phyloP scores from a whole-genome alignment of 2,888 invertebrate species.

The Xestoiulus laeticollis region DNA sequence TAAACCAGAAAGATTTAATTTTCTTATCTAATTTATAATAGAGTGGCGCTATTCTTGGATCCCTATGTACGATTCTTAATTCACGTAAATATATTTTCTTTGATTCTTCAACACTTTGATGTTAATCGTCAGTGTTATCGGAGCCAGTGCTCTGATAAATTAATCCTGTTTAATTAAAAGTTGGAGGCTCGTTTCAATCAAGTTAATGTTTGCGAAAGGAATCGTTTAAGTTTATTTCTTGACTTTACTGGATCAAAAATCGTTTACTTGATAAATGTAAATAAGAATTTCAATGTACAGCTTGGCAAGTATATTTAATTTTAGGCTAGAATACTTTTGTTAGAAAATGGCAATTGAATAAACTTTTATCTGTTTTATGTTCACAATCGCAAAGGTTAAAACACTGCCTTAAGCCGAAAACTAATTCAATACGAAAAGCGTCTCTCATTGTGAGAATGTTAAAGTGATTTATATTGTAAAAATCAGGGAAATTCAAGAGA shows the following conservation, averaged over 20 bases:
- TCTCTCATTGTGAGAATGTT: too few relatives aligned
- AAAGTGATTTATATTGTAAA: too few relatives aligned
- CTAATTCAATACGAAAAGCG: too few relatives aligned
- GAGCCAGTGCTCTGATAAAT: constrained; percentile 8
- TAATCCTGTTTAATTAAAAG: constrained; percentile 6
- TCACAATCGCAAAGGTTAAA: too few relatives aligned
- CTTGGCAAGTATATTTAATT: too few relatives aligned
- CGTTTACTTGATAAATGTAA: neutral
- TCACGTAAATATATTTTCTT: constrained; percentile 18
- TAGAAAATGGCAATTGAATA: too few relatives aligned
- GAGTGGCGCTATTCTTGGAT: neutral
- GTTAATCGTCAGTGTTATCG: constrained; percentile 26
- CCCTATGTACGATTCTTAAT: neutral
- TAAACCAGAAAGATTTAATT: constrained; percentile 9
- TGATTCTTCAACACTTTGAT: constrained; percentile 18
- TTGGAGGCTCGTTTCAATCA: neutral
- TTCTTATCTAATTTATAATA: constrained; percentile 26
- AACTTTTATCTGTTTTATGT: too few relatives aligned
- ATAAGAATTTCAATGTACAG: too few relatives aligned
- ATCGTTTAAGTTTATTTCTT: neutral
- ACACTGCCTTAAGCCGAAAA: too few relatives aligned
- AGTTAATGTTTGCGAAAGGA: neutral
- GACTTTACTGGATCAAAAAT: neutral
- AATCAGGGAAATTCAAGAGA: too few relatives aligned
- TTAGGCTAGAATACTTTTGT: too few relatives aligned